phyloP scores from a whole-genome alignment of 2,888 invertebrate genomes.

The Ochlodes sylvanus region DNA sequence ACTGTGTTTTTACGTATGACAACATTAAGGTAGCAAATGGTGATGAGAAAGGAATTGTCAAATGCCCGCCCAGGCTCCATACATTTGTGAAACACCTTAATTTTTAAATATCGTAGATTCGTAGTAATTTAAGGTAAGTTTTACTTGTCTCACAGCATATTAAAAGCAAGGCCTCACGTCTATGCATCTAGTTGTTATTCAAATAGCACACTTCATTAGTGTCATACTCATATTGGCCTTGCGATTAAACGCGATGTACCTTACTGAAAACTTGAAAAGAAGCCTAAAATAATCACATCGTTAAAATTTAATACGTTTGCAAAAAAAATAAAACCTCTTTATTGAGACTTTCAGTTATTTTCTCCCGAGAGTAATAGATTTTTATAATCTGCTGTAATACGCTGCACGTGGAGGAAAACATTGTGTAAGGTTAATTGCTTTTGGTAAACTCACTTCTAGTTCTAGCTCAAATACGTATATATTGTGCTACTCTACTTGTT shows the following conservation, averaged over 20 bases:
- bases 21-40: no score
- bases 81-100: no score
- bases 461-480: no score
- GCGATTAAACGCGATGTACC: background rate
- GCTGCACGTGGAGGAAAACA: background rate
- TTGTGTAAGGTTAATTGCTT: no score
- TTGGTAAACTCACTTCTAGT: no score
- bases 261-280: background rate
- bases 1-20: no score
- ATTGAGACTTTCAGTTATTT: background rate
- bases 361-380: background rate
- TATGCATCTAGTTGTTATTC: conserved; percentile 9
- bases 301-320: no score
- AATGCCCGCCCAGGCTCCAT: no score
- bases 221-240: background rate
- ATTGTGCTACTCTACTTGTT: no score
- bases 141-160: background rate
- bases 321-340: background rate
- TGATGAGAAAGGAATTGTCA: no score
- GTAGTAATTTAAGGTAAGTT: no score
- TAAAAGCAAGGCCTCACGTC: background rate
- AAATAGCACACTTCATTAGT: background rate
- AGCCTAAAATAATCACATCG: background rate
- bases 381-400: background rate
- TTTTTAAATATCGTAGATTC: no score